Percentiles rank a stretch among this genome's conserved stretches.
Evolutionary conservation across 2,797 vertebrate genomes (phyloP).

Genomic region (Tokudaia tokunoshimensis): DNA sequence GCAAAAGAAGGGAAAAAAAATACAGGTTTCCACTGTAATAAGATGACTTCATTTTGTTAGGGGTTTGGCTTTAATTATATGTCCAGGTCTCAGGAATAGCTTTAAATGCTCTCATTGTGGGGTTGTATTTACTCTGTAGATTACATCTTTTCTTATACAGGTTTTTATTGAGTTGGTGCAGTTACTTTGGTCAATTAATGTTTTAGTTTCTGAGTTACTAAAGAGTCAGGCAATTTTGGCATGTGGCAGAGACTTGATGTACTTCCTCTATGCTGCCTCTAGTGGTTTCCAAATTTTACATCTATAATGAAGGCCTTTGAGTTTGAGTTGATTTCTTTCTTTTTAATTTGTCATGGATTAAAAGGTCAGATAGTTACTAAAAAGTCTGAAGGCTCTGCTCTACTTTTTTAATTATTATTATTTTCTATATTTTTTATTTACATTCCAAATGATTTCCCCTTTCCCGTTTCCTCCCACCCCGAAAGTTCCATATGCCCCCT

Average conservation of each 20-base stretch:
- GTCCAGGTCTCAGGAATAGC: background rate
- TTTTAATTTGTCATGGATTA: background rate
- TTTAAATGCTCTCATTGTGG: background rate
- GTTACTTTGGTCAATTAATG: background rate
- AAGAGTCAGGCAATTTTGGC: background rate
- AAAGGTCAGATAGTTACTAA: background rate
- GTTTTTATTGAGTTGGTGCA: background rate
- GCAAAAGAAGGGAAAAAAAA: too few relatives aligned
- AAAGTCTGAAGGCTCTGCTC: background rate
- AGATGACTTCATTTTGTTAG: background rate
- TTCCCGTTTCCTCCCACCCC: too few relatives aligned
- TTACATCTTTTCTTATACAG: background rate
- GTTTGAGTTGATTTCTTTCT: background rate
- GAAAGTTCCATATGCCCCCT: too few relatives aligned
- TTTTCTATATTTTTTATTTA: too few relatives aligned
- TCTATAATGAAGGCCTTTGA: background rate
- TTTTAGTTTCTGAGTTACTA: background rate
- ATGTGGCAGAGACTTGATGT: background rate
- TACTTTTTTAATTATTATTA: background rate
- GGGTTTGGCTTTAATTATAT: background rate
- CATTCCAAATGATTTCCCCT: too few relatives aligned
- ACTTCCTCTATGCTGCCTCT: background rate
- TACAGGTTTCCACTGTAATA: background rate
- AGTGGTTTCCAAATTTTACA: background rate
- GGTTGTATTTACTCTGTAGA: background rate